Conservation (phyloP, 2,113 vertebrate genomes). For the Poecile atricapillus region DNA sequence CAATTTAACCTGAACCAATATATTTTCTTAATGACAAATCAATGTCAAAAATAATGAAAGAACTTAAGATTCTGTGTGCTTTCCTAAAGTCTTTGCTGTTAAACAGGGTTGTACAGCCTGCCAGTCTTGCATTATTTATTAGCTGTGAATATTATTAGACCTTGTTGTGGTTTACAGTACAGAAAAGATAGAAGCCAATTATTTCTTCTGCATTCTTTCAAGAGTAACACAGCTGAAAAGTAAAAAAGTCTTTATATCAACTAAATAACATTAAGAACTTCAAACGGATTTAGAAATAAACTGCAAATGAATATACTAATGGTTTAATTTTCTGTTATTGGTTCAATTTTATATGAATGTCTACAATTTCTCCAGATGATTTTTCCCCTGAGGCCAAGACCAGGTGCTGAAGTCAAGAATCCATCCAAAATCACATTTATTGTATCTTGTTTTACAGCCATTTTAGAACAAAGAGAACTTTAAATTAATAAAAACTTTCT, state of each 20-base stretch:
- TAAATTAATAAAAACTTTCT: not conserved
- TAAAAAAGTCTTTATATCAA: not conserved
- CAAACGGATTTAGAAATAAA: not conserved
- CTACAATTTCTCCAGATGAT: not conserved
- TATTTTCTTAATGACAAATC: constrained; percentile 79
- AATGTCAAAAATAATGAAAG: constrained; percentile 80
- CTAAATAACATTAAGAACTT: not conserved
- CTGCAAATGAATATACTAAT: not conserved
- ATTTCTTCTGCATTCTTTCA: not conserved
- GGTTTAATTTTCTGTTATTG: not conserved
- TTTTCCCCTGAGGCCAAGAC: not conserved
- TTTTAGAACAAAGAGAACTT: not conserved
- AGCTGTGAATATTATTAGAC: constrained; percentile 17
- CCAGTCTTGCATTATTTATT: constrained; percentile 61
- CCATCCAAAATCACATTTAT: not conserved
- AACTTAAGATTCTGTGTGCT: constrained; percentile 68
- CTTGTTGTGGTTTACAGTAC: constrained; percentile 34
- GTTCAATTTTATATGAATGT: not conserved
- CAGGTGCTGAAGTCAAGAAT: not conserved
- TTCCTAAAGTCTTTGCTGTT: constrained; percentile 57
- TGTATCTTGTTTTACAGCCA: not conserved
- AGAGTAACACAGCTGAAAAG: not conserved
- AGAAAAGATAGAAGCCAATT: constrained; percentile 28
- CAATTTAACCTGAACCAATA: constrained; percentile 75
- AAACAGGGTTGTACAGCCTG: constrained; percentile 56